phyloP scores from a whole-genome alignment of 2,888 invertebrate genomes.

The Artemia sinica region DNA sequence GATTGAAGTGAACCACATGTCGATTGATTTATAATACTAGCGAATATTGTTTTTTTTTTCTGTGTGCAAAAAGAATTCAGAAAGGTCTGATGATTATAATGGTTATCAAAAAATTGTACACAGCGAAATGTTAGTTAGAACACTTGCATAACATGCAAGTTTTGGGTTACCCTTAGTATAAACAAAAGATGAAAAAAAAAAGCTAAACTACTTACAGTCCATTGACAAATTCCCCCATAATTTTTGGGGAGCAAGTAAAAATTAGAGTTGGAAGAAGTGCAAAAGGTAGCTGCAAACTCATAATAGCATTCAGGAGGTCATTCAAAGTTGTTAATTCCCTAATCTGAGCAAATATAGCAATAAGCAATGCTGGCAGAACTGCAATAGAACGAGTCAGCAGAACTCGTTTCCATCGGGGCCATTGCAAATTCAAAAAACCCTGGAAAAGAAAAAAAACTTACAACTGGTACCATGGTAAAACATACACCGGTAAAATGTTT shows the following conservation, averaged over 20 bases:
- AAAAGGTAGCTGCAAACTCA: constrained; percentile 71
- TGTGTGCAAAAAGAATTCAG: too few species aligned
- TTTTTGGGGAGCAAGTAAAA: constrained; percentile 54
- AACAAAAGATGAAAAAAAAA: constrained; percentile 14
- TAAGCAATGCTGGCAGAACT: constrained; percentile 46
- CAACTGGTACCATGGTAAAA: not conserved
- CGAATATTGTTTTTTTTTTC: constrained; percentile 7
- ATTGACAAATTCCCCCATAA: constrained; percentile 72
- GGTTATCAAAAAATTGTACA: too few species aligned
- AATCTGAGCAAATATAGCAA: constrained; percentile 48
- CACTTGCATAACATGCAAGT: too few species aligned
- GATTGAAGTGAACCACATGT: too few species aligned
- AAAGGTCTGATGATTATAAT: too few species aligned
- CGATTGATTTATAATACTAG: too few species aligned
- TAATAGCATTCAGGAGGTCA: constrained; percentile 64
- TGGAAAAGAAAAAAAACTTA: constrained; percentile 26
- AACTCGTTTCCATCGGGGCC: constrained; percentile 72
- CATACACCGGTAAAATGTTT: too few species aligned
- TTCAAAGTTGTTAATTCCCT: constrained; percentile 60
- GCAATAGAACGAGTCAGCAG: constrained; percentile 66
- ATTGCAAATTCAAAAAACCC: constrained; percentile 64
- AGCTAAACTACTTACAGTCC: constrained; percentile 42
- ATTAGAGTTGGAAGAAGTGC: constrained; percentile 69
- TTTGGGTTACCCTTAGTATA: too few species aligned
- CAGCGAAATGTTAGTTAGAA: too few species aligned